phyloP scores from a whole-genome alignment of 2,113 vertebrate genomes.

The Boleophthalmus pectinirostris region DNA sequence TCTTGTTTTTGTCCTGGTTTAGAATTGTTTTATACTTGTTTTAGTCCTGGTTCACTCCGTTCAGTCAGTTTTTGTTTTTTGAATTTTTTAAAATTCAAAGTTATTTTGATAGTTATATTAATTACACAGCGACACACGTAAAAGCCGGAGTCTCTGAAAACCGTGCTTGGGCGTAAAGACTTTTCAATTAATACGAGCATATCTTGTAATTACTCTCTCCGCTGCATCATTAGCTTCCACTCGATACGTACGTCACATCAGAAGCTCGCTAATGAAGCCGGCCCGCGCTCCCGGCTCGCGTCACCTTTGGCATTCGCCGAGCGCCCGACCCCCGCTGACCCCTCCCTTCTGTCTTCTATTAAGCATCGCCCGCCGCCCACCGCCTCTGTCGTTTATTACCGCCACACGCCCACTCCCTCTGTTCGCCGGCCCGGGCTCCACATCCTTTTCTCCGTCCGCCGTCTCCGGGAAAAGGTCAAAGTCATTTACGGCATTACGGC shows the following conservation, averaged over 20 bases:
- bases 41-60: no score
- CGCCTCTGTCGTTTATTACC: constrained; percentile 69
- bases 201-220: background rate
- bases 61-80: no score
- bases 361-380: constrained; percentile 67
- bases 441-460: constrained; percentile 50
- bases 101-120: no score
- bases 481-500: constrained; percentile 68
- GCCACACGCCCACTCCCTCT: constrained; percentile 56
- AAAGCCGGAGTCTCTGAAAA: no score
- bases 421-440: constrained; percentile 41
- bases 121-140: no score
- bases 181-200: background rate
- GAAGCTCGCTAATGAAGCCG: constrained; percentile 25
- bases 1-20: no score
- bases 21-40: no score
- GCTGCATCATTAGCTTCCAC: background rate
- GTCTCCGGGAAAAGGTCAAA: constrained; percentile 73
- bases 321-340: constrained; percentile 11
- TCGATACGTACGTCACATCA: constrained; percentile 4
- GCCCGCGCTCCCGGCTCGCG: constrained; percentile 38
- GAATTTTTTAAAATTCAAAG: no score
- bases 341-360: constrained; percentile 57
- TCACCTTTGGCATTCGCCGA: constrained; percentile 64
- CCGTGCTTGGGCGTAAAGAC: background rate